These are phyloP conservation scores for Naso thynnoides DNA, from an alignment of 2,797 vertebrate genomes.

Conservation along the genomic window DNA sequence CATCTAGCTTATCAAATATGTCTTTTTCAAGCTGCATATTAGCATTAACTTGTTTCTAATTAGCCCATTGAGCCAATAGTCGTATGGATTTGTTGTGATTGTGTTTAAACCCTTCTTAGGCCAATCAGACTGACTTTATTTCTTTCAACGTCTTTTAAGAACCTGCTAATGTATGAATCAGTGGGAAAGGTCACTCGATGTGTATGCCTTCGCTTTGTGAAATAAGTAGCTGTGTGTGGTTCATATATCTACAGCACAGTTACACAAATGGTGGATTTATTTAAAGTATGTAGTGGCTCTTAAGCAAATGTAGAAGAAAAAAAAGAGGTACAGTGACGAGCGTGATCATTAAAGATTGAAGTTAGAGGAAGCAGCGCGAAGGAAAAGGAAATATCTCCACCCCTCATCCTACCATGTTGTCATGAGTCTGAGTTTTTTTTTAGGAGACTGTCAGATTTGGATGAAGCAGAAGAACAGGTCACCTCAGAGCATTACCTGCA, in stretches of 20 bases:
- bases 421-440: constrained; percentile 46
- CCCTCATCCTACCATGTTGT: neutral
- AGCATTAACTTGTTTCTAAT: constrained; percentile 5
- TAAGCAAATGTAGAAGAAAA: constrained; percentile 7
- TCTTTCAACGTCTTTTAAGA: constrained; percentile 27
- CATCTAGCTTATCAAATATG: neutral
- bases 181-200: constrained; percentile 9
- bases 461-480: constrained; percentile 32
- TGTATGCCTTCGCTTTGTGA: neutral
- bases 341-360: neutral
- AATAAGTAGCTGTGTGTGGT: neutral
- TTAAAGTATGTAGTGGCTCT: neutral
- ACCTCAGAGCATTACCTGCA: constrained; percentile 42
- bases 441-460: constrained; percentile 6
- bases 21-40: neutral
- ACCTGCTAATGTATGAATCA: constrained; percentile 33
- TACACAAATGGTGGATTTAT: neutral
- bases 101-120: constrained; percentile 18
- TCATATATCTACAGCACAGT: constrained; percentile 17
- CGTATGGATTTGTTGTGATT: constrained; percentile 10
- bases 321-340: neutral
- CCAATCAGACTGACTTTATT: constrained; percentile 27
- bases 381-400: neutral
- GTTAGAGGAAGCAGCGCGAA: neutral
- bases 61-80: neutral